phyloP scores from a whole-genome alignment of 1,140 invertebrate genomes.

The Drosophila ambigua region DNA sequence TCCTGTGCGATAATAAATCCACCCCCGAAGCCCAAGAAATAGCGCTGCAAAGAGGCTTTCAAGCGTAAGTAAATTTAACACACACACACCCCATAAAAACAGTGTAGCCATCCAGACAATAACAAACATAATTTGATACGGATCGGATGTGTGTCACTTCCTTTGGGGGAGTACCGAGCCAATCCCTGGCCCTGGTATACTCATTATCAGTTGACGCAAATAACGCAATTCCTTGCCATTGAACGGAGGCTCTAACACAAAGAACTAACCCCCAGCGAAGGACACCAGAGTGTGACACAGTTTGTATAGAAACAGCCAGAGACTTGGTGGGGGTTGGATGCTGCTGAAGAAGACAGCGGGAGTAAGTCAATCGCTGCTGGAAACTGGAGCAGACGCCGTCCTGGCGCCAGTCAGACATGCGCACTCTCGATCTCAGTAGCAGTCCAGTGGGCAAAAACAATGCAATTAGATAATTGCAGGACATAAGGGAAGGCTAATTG shows the following conservation, averaged over 20 bases:
- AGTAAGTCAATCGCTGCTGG: slow-evolving; percentile 17
- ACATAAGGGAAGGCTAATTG: slow-evolving; percentile 36
- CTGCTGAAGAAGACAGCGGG: slow-evolving; percentile 42
- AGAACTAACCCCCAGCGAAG: slow-evolving; percentile 27
- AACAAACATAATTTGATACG: slow-evolving; percentile 64
- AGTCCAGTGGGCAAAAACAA: slow-evolving; percentile 47
- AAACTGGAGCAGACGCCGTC: slow-evolving; percentile 77
- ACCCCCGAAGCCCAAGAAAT: slow-evolving; percentile 13
- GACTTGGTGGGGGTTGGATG: neutral
- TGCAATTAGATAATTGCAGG: slow-evolving; percentile 72
- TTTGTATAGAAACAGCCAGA: slow-evolving; percentile 33
- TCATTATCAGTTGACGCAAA: slow-evolving; percentile 69
- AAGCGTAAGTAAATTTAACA: slow-evolving; percentile 16
- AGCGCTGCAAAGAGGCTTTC: slow-evolving; percentile 2
- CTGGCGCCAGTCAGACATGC: slow-evolving; percentile 77
- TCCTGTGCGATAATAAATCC: neutral
- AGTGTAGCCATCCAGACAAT: slow-evolving; percentile 6
- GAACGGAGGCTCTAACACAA: slow-evolving; percentile 12
- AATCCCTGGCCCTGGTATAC: neutral
- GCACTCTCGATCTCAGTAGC: slow-evolving; percentile 40
- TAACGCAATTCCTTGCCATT: slow-evolving; percentile 67
- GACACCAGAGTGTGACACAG: slow-evolving; percentile 62
- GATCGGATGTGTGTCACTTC: slow-evolving; percentile 71
- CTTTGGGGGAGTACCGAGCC: slow-evolving; percentile 37
- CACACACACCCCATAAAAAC: neutral